Base-by-base conservation (phyloP, 2,797 vertebrate genomes). In the Sebastes nivosus region DNA sequence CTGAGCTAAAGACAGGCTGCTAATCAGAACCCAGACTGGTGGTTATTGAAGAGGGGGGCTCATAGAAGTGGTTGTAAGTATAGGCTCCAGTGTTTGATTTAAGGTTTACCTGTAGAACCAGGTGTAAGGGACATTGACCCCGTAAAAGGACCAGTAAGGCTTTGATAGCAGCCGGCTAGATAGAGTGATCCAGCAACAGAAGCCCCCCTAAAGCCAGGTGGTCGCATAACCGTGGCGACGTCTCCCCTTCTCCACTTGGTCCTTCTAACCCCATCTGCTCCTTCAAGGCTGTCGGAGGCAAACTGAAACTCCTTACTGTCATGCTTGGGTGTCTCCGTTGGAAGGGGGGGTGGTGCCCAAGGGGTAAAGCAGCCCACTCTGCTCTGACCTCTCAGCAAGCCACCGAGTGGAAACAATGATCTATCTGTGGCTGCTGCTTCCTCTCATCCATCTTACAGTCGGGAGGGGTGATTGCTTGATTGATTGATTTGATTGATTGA, bases 221-320 rank as follows among this genome's bases (percentile, higher is more conserved):
- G 86, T 85, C 59, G 1, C 54, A 10, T 64, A 76, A 75, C 80
- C 58, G 69, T 30, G 30, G 25, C 52, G 63, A 38, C 3, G 0
- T 75, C 82, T 76, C 59, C 12, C 29, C 75, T 73, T 73, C 59
- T 68, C 58, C 66, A 67, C 69, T 82, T 75, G 74, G 67, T 88
- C 78, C 57, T 88, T 80, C 57, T 79, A 81, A 73, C 22, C 73
- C 92, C 89, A 93, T 92, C 93, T 94, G 92, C 82, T 90, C 70
- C 74, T 87, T 61, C 42, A 34, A 75, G 80, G 76, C 80, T 80
- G 57, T 75, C 80, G 24, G 73, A 74, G 57, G 76, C 72, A 82
- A 78, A 79, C 81, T 82, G 72, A 89, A 64, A 70, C 86, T 88
- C 81, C 77, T 85, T 77, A 78, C 83, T 87, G 81, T 92, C 90